Evolutionary conservation across 2,888 invertebrate genomes (phyloP), one percentile per base, ranked within the genome.

Genomic region (Tanaodytes sp.): DNA sequence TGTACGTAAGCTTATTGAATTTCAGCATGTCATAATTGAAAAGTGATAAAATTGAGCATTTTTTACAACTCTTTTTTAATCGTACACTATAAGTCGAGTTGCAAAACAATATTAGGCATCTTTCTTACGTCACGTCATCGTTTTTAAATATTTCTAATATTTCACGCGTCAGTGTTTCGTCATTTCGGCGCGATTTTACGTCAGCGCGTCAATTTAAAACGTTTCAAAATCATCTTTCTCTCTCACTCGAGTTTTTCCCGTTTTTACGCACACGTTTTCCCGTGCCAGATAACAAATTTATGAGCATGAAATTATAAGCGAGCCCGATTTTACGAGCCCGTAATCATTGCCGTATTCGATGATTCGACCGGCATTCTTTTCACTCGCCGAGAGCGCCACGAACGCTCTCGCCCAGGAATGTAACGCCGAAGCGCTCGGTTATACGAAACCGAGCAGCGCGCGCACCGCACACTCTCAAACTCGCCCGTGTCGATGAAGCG

Each of bases 331-430:
- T 61, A 61, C 51, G 59, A 33, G 16, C 36, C 16, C 12, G 51
- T 31, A 33, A 42, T 42, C 40, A 59, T 33, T 54, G 54, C 30
- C 12, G 42, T 31, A 48, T 23, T 64, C 48, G 51, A 51, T 45
- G 52, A 64, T 43, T 43, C 31, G 55, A n/a, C 31, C 37, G 55
- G 51, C 49, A 51, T 57, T 57, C 55, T 64, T 64, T 64, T 57
- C 64, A 51, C 57, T 64, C 42, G 37, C 31, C 18, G 30, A n/a
- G n/a, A 37, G 43, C 51, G 19, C 14, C 49, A 20, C 49, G 49
- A 57, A 43, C 36, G 49, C 49, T 43, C 55, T 30, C 19, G 63
- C 57, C 52, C 59, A 39, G 69, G 64, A 69, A 69, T 63, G 69
- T 48, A 59, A 59, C 54, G 33, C 5, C 36, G 69, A 43, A 55